Evolutionary conservation across 2,888 invertebrate species (phyloP), one percentile per base, ranked within the genome.

Genomic region (Synergus laeviventris): DNA sequence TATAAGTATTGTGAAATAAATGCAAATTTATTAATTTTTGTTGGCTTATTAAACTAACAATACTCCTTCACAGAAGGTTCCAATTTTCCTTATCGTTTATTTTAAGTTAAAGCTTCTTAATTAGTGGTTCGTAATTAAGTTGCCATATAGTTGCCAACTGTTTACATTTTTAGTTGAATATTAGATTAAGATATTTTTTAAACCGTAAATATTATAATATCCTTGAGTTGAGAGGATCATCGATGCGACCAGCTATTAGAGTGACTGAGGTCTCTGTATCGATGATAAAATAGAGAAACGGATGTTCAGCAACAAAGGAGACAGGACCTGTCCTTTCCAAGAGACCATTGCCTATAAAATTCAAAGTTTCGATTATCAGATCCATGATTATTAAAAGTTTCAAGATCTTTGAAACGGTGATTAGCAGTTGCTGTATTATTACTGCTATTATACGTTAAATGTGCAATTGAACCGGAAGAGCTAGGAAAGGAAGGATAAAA

Each of bases 231-330:
- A 96, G 93, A 18, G 97, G 97, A 91, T 97, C 96, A 74, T 95
- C 93, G 90, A 97, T 94, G 88, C 96, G 95, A 79, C 97, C 97
- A 39, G 96, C 94, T 93, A 97, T 96, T 70, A 96, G 93, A 60
- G 96, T 93, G 14, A 96, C 95, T 88, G 96, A 94, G 73, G 96
- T 94, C 88, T 94, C 95, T 73, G 95, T 93, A 90, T 97, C 97
- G 92, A 97, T 93, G 83, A 97, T 96, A 90, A 97, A 97, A 91
- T 96, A 97, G 76, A 96, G 91, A 91, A 97, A 97, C 74, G 97
- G 97, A 91, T 95, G 96, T 79, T 96, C 95, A 16, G 95, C 96
- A 73, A 94, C 93, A 89, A 97, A 96, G 82, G 94, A 92, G 74
- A 95, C 94, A 14, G 95, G 94, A 77, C 91, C 90, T n/a, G 86